phyloP scores from a whole-genome alignment of 2,888 invertebrate genomes.

The Mermis nigrescens region DNA sequence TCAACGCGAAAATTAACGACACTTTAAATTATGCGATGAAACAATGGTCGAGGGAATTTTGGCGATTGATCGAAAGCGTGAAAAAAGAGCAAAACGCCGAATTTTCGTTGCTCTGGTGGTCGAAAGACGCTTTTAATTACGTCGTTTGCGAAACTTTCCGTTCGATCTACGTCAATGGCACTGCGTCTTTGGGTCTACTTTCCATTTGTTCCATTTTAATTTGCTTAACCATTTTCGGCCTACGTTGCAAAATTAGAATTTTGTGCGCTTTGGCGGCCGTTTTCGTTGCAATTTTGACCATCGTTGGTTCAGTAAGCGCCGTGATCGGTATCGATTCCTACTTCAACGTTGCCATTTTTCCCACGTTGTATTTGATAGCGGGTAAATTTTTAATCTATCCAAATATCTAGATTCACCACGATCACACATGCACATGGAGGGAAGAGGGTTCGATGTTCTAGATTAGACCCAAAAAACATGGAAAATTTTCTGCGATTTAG shows the following conservation, averaged over 20 bases:
- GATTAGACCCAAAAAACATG: too few species aligned
- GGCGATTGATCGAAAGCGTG: not conserved
- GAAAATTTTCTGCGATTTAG: too few species aligned
- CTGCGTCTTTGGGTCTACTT: not conserved
- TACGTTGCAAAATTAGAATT: not conserved
- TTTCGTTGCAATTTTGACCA: not conserved
- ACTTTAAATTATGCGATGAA: not conserved
- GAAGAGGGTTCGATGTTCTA: too few species aligned
- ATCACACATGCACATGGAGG: too few species aligned
- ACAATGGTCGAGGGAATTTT: slow-evolving; percentile 3
- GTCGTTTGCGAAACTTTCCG: not conserved
- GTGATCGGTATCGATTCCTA: not conserved
- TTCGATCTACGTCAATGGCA: not conserved
- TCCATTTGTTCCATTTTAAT: not conserved
- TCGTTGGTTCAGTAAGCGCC: not conserved
- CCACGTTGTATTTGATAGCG: not conserved
- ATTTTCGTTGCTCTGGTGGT: slow-evolving; percentile 1
- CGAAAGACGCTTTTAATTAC: not conserved
- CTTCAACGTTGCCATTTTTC: not conserved
- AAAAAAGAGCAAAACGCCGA: not conserved
- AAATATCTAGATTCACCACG: too few species aligned
- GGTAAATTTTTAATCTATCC: too few species aligned
- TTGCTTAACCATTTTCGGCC: not conserved
- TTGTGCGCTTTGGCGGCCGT: not conserved
- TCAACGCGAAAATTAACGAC: not conserved